These are phyloP conservation scores for Pseudorhiza aurosa DNA, from an alignment of 30 jellyfish, hydroid and myxozoan genomes.

Conservation along the genomic window DNA sequence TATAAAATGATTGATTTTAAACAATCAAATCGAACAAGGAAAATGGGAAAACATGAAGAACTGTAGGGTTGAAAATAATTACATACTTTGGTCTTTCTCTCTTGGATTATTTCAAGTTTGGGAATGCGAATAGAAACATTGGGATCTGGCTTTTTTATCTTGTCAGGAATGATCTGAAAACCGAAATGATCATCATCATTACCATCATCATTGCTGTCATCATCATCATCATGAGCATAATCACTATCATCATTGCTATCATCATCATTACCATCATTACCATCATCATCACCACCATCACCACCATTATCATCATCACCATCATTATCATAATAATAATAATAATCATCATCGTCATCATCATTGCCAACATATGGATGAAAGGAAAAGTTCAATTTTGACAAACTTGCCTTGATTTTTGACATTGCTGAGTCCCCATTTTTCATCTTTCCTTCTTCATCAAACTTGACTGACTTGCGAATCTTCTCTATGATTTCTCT, in stretches of 20 bases:
- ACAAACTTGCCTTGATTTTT: conserved; percentile 12
- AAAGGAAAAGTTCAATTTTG: too few species aligned
- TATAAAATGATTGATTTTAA: too few species aligned
- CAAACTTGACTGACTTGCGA: conserved; percentile 27
- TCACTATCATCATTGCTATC: background rate
- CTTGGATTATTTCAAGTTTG: conserved; percentile 25
- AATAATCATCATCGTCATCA: too few species aligned
- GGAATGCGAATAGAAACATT: conserved; percentile 14
- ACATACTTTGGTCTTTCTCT: background rate
- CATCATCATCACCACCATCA: background rate
- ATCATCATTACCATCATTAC: background rate
- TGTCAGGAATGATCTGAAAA: conserved; percentile 39
- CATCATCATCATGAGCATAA: too few species aligned
- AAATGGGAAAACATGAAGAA: too few species aligned
- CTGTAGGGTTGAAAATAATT: too few species aligned
- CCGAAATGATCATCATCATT: too few species aligned
- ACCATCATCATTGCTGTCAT: background rate
- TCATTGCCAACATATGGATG: background rate
- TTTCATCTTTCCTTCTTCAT: background rate
- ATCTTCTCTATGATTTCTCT: conserved; percentile 46
- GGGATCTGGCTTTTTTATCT: background rate
- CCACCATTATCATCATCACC: background rate
- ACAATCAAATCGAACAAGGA: too few species aligned
- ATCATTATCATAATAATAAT: too few species aligned
- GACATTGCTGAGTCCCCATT: conserved; percentile 32